Conservation (phyloP, 2,888 invertebrate species). For the Microctonus brassicae region DNA sequence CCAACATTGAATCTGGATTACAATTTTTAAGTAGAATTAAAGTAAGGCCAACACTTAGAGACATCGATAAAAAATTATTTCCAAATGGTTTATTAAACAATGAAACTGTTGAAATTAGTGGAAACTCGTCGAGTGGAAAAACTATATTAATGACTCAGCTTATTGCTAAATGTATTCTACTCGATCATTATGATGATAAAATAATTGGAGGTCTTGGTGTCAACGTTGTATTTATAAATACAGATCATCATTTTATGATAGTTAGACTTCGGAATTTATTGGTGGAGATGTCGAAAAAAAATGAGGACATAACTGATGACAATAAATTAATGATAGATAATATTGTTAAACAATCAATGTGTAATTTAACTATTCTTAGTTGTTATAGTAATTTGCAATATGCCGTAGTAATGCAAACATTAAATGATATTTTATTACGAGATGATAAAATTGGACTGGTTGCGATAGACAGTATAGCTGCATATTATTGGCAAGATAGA, state of each 20-base stretch:
- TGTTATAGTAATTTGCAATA: slow-evolving; percentile 68
- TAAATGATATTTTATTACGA: slow-evolving; percentile 67
- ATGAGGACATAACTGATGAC: slow-evolving; percentile 38
- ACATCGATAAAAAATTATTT: slow-evolving; percentile 72
- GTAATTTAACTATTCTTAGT: slow-evolving; percentile 65
- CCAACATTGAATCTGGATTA: slow-evolving; percentile 72
- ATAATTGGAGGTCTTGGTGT: slow-evolving; percentile 68
- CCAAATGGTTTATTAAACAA: slow-evolving; percentile 62
- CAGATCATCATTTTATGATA: slow-evolving; percentile 71
- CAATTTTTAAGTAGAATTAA: slow-evolving; percentile 73
- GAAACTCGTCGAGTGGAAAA: slow-evolving; percentile 70
- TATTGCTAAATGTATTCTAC: slow-evolving; percentile 70
- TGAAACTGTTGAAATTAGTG: slow-evolving; percentile 71
- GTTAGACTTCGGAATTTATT: slow-evolving; percentile 65
- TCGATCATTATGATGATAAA: slow-evolving; percentile 54
- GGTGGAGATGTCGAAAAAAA: slow-evolving; percentile 55
- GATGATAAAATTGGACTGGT: slow-evolving; percentile 69
- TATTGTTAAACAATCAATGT: slow-evolving; percentile 59
- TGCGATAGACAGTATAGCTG: slow-evolving; percentile 71
- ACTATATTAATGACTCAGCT: slow-evolving; percentile 70
- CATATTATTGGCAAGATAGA: slow-evolving; percentile 72
- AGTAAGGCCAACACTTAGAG: slow-evolving; percentile 67
- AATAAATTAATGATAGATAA: slow-evolving; percentile 43
- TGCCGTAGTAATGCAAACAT: slow-evolving; percentile 59
- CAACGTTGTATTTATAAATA: slow-evolving; percentile 70